Evolutionary conservation across 2,113 vertebrate species (phyloP).

Genomic region (Pao palembangensis): DNA sequence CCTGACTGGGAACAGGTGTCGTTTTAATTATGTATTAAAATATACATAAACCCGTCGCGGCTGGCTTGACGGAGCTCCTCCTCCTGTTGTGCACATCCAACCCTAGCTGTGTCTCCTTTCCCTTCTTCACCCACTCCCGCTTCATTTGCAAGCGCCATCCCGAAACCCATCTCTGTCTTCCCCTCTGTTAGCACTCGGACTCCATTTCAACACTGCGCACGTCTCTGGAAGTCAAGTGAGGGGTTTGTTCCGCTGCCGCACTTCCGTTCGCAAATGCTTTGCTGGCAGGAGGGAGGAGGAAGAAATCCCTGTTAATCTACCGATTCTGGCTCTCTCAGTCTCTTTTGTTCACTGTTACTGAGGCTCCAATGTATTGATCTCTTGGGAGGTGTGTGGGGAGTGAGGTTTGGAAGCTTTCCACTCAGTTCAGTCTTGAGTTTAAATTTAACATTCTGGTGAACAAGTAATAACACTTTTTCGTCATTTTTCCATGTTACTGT

Average conservation of each 20-base stretch:
- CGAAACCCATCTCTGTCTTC: constrained; percentile 21
- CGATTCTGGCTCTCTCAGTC: constrained; percentile 60
- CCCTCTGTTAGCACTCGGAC: constrained; percentile 59
- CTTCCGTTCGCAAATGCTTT: constrained; percentile 71
- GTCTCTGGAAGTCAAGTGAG: constrained; percentile 72
- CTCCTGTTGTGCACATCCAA: constrained; percentile 31
- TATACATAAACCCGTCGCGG: constrained; percentile 52
- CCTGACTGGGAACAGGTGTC: constrained; percentile 64
- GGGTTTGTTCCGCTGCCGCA: constrained; percentile 76
- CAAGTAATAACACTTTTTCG: too few relatives aligned
- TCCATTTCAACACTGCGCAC: constrained; percentile 74
- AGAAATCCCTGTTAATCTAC: constrained; percentile 73
- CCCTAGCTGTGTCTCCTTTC: constrained; percentile 17
- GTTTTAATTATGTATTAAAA: constrained; percentile 74
- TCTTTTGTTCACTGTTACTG: constrained; percentile 65
- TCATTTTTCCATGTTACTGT: not conserved
- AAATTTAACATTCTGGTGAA: not conserved
- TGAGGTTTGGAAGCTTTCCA: not conserved
- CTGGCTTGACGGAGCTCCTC: constrained; percentile 57
- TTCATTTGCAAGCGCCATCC: constrained; percentile 40
- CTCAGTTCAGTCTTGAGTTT: not conserved
- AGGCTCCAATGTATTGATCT: constrained; percentile 44
- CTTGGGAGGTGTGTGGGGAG: constrained; percentile 11
- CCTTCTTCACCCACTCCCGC: not conserved
- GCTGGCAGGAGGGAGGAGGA: constrained; percentile 53